A percentile compares a stretch with the other conserved stretches of the same genome.
phyloP scores from a whole-genome alignment of 2,797 vertebrate species.

The Delichon dasypus region DNA sequence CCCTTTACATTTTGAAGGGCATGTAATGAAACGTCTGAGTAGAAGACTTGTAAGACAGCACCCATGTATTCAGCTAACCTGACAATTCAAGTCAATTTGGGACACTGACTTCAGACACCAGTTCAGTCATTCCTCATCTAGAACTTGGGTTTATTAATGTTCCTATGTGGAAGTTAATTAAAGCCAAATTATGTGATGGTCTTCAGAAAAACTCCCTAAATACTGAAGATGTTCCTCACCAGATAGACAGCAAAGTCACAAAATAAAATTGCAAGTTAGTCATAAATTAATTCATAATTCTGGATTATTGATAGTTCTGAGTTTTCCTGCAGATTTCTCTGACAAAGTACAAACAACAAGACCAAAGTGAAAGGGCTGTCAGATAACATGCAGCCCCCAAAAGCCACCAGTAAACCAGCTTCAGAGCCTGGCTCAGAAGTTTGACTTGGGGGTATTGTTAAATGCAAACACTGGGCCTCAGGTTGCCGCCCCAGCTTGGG shows the following conservation, averaged over 20 bases:
- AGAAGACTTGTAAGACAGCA: not conserved
- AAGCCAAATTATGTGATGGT: accelerated
- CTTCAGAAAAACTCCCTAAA: not conserved
- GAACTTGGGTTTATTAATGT: not conserved
- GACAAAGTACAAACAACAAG: not conserved
- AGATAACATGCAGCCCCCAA: not conserved
- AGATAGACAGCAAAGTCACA: not conserved
- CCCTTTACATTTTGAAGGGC: not conserved
- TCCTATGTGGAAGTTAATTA: not conserved
- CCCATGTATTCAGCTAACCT: not conserved
- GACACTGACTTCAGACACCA: not conserved
- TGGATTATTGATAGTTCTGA: too few relatives aligned
- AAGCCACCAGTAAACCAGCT: not conserved
- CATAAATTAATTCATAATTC: not conserved
- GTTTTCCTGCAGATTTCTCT: not conserved
- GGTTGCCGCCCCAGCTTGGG: not conserved
- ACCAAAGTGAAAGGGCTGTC: not conserved
- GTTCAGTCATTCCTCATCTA: not conserved
- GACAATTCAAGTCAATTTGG: not conserved
- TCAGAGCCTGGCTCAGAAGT: not conserved
- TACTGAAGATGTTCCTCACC: not conserved
- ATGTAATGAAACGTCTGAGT: not conserved
- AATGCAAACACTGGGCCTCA: not conserved
- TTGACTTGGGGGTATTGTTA: not conserved
- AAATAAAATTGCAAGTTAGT: not conserved